These are phyloP conservation scores for Mythimna lalbum DNA, from an alignment of 2,888 invertebrate species.

Conservation along the genomic window DNA sequence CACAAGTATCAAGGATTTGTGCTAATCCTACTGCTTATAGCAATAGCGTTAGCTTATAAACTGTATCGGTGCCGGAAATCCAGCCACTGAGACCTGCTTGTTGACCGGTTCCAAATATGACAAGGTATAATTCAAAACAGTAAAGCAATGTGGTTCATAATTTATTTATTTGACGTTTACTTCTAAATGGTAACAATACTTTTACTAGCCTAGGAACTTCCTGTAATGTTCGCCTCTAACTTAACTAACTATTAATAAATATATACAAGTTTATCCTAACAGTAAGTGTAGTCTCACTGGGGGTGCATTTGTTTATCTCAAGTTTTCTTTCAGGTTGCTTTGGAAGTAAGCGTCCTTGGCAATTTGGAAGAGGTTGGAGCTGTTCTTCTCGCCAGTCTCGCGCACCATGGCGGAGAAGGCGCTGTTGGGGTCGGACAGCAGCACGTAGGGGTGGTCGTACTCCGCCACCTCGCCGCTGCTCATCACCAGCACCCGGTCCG, in stretches of 20 bases:
- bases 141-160: neutral
- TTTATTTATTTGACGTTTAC: slow-evolving; percentile 16
- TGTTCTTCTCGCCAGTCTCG: slow-evolving; percentile 91
- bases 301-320: slow-evolving; percentile 66
- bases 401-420: slow-evolving; percentile 90
- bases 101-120: neutral
- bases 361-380: slow-evolving; percentile 83
- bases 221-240: neutral
- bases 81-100: slow-evolving; percentile 56
- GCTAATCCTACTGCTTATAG: slow-evolving; percentile 65
- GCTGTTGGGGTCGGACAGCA: slow-evolving; percentile 89
- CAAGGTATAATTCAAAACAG: slow-evolving; percentile 27
- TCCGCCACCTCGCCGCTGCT: slow-evolving; percentile 91
- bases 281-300: slow-evolving; percentile 20
- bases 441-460: slow-evolving; percentile 92
- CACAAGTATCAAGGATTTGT: slow-evolving; percentile 68
- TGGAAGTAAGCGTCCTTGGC: slow-evolving; percentile 86
- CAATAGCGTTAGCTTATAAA: slow-evolving; percentile 69
- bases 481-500: slow-evolving; percentile 94
- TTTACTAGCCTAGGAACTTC: slow-evolving; percentile 4
- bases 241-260: slow-evolving; percentile 22
- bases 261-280: slow-evolving; percentile 29
- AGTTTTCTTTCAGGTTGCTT: slow-evolving; percentile 79
- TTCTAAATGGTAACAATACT: slow-evolving; percentile 6
- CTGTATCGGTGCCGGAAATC: slow-evolving; percentile 72